Base-by-base conservation (phyloP, 2,888 invertebrate genomes). In the Thera britannica region DNA sequence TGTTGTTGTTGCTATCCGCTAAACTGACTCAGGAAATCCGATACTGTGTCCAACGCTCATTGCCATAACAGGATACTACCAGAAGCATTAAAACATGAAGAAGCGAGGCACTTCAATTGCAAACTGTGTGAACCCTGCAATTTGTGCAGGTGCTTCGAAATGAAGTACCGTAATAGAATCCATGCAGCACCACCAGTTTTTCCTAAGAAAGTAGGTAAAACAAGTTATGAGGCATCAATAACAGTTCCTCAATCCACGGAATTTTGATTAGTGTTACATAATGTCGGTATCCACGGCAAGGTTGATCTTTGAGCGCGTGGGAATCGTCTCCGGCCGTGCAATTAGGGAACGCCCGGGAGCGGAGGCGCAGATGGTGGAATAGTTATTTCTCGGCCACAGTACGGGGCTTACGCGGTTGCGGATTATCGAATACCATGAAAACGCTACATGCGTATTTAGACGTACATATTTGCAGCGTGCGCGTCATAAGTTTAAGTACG, bases 341-440 rank as follows among this genome's bases (percentile, higher is more conserved):
- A 91, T 92, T 90, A 92, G 89, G 92, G 88, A 88, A 85, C 85
- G 86, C 85, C 85, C 86, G 88, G 90, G 70, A 70, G 70, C 70
- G 63, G 60, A 69, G 70, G 34, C 63, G 60, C 66, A 70, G 66
- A 66, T 41, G 46, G 48, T 58, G 44, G 57, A 52, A 63, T 36
- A 60, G 62, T 63, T 48, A 35, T 36, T 59, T n/a, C 48, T 36
- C n/a, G 49, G 61, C 41, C 68, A 58, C 59, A 55, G 55, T 54
- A 54, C 35, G 3, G 46, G 12, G 51, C 54, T 58, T 44, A 57
- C 62, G 62, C 62, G 49, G 5, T 65, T 60, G 59, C 59, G 55
- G 49, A 60, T 38, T 56, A 65, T 59, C 65, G 23, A 54, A 64
- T 36, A 12, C 9, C 46, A 48, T 59, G 63, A 58, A 34, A 36